Evolutionary conservation across 2,113 vertebrate species (phyloP).

Genomic region (Nerophis lumbriciformis): DNA sequence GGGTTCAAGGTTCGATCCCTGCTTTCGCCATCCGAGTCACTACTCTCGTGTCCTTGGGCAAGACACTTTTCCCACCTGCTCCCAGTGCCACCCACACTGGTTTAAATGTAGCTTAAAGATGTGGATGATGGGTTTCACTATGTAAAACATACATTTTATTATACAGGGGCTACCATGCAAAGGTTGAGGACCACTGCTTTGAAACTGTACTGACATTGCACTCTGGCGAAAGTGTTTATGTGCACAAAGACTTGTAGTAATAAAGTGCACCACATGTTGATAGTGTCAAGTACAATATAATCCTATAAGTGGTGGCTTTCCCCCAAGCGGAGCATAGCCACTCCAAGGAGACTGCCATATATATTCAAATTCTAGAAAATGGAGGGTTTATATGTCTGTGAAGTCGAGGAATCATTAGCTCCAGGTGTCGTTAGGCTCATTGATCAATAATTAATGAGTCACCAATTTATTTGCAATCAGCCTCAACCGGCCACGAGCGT

Average conservation of each 20-base stretch:
- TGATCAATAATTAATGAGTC: slow-evolving; percentile 9
- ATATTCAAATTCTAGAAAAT: not conserved
- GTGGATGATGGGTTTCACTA: too few relatives aligned
- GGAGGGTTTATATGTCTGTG: not conserved
- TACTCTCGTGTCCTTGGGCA: too few relatives aligned
- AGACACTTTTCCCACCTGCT: too few relatives aligned
- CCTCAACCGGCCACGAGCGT: not conserved
- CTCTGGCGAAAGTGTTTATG: not conserved
- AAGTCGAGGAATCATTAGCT: not conserved
- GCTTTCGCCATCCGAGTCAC: too few relatives aligned
- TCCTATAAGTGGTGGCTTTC: slow-evolving; percentile 15
- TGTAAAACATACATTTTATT: too few relatives aligned
- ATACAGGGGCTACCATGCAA: too few relatives aligned
- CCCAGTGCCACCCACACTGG: too few relatives aligned
- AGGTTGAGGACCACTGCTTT: too few relatives aligned
- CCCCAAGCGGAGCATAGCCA: slow-evolving; percentile 10
- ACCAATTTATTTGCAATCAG: not conserved
- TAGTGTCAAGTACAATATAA: not conserved
- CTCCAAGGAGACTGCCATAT: slow-evolving; percentile 1
- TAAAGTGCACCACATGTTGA: slow-evolving; percentile 6
- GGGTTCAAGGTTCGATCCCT: too few relatives aligned
- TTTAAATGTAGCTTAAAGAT: too few relatives aligned
- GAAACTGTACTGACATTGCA: too few relatives aligned
- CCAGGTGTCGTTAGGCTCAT: not conserved
- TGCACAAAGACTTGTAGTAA: not conserved